These are phyloP conservation scores for Oenanthe melanoleuca DNA, from an alignment of 2,113 vertebrate species.

Conservation along the genomic window DNA sequence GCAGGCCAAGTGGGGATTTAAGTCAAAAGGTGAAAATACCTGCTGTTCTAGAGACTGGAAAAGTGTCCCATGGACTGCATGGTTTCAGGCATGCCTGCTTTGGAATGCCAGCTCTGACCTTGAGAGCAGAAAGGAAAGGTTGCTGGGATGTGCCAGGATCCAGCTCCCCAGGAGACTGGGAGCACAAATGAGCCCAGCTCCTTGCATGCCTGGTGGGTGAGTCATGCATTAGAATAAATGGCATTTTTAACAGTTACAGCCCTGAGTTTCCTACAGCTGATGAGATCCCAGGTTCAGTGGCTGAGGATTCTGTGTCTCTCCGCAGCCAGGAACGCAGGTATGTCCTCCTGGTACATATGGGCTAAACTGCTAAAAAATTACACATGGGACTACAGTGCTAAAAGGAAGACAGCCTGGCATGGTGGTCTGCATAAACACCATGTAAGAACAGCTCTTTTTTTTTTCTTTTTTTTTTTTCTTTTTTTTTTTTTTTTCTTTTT, in stretches of 20 bases:
- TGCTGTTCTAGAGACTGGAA: neutral
- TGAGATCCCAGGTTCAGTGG: neutral
- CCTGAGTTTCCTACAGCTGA: neutral
- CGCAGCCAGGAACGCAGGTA: fast-evolving
- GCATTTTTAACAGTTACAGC: neutral
- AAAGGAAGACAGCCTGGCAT: neutral
- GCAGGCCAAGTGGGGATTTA: neutral
- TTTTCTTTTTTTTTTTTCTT: too few relatives aligned
- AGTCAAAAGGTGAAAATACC: neutral
- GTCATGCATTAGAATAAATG: neutral
- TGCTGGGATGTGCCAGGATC: neutral
- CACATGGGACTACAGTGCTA: fast-evolving
- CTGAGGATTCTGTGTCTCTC: neutral
- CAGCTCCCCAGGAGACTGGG: fast-evolving
- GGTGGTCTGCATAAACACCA: fast-evolving
- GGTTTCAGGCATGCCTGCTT: neutral
- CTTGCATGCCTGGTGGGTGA: neutral
- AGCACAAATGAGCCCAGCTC: neutral
- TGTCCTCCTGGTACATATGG: fast-evolving
- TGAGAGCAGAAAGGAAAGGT: neutral
- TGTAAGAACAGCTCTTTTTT: neutral
- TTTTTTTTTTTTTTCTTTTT: too few relatives aligned
- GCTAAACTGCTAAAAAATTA: neutral
- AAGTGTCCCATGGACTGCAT: fast-evolving
- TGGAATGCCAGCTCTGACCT: neutral